Evolutionary conservation across 2,797 vertebrate genomes (phyloP), one percentile per base, ranked within the genome.

Genomic region (Platyrinchus mystaceus): DNA sequence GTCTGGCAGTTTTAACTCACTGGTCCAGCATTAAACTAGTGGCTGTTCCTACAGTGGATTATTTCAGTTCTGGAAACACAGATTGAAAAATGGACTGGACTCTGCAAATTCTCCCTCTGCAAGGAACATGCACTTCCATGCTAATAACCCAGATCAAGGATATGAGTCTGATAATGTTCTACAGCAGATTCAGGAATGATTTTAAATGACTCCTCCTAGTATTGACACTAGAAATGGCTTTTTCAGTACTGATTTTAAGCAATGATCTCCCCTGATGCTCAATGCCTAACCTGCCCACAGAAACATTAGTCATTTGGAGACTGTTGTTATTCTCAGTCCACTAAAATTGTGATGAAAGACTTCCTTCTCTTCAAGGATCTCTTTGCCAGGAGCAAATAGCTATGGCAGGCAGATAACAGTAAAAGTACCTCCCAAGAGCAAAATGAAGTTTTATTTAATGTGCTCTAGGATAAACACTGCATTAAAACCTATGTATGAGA

Each of bases 391-490:
- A 94, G 80, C 81, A 95, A 95, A 93, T 76, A 90, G 59, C 44
- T 82, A 93, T 28, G 56, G 56, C 56, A 93, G 58, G 41, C 81
- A 95, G 93, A 94, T 95, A 95, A 90, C 7, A 9, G 37, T 64
- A 80, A 60, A 87, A 89, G 41, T 55, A 70, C 30, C 56, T 95
- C 84, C 84, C 81, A 82, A 77, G 84, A 92, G 78, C 81, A 92
- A 92, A 95, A 68, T 87, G 64, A 92, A 70, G 39, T 88, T 91
- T 95, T 89, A 89, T 93, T 95, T 93, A 64, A 81, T 71, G 66
- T 85, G 74, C 32, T 46, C 39, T 73, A 58, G 47, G 55, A 93
- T 86, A 93, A 95, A 80, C 47, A 81, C 41, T 52, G 59, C 53
- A 66, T 93, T 88, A 78, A 94, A 94, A 67, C 1, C 0, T 26